Evolutionary conservation across 2,888 invertebrate genomes (phyloP), one percentile per base, ranked within the genome.

Genomic region (Argyra leucocephala): DNA sequence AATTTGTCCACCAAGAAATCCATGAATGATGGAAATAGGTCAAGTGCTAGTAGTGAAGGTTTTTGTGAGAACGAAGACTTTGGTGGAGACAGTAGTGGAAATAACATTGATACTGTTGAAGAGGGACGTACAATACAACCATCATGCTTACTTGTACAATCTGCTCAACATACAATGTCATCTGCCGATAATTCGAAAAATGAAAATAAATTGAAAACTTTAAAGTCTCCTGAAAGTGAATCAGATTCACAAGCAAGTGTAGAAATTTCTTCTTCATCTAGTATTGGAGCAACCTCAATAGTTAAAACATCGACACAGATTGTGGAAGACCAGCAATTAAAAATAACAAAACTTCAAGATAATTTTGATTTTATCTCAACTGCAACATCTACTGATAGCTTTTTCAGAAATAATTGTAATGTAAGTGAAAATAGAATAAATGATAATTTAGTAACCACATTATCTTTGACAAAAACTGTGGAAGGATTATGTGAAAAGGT

Each of bases 11-110:
- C 67, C 18, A 7, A 67, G 68, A 26, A 71, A 66, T 64, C 66
- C 65, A 66, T 67, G 9, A 70, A 82, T 61, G 91, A 91, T 74
- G 92, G 92, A 0, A 93, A 93, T 76, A 86, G 94, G 69, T 95
- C 94, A 64, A 95, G 95, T 75, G 90, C 93, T 15, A 95, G 95
- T 71, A 96, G 95, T 70, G 96, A 96, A 82, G 96, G 96, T 62
- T 96, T 96, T 80, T 96, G 96, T 80, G 96, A 96, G 80, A 94
- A 94, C 75, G 92, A 93, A 71, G 89, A 90, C 68, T 91, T 91
- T 73, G 86, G 87, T 63, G 89, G 88, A 71, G 86, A 86, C 67
- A 85, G 85, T 65, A 86, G 85, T 63, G 86, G 86, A 57, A 79
- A 78, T 65, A 77, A 76, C 68, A 74, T 76, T 62, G 72, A 75